Conservation (phyloP, 2,797 vertebrate species). For the Toxotes lorentzi region DNA sequence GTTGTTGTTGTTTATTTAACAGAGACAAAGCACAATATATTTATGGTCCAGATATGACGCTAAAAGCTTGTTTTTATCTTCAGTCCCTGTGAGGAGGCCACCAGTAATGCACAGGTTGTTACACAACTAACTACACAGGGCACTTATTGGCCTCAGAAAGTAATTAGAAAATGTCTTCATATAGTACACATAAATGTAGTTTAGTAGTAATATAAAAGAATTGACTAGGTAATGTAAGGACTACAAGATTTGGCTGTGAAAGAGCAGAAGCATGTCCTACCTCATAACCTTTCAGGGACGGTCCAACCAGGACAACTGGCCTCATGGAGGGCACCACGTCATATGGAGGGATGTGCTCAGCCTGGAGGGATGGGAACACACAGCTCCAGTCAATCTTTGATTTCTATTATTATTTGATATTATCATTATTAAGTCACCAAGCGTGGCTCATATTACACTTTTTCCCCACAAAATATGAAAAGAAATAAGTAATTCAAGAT, state of each 20-base stretch:
- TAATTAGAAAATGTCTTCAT: neutral
- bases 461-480: neutral
- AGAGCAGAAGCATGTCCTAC: conserved; percentile 74
- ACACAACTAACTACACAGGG: no score
- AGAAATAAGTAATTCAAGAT: neutral
- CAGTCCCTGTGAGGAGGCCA: neutral
- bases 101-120: neutral
- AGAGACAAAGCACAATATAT: neutral
- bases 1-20: neutral
- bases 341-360: conserved; percentile 95
- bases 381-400: conserved; percentile 22
- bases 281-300: conserved; percentile 98
- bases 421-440: neutral
- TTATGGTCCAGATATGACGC: neutral
- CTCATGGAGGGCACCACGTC: conserved; percentile 99
- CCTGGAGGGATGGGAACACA: conserved; percentile 80
- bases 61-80: neutral
- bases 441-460: no score
- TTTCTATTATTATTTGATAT: neutral
- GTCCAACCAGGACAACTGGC: conserved; percentile 96
- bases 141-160: neutral
- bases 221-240: neutral
- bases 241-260: neutral
- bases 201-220: no score
- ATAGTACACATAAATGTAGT: neutral